These are phyloP conservation scores for Mystacides longicornis DNA, from an alignment of 2,888 invertebrate genomes.

Conservation along the genomic window DNA sequence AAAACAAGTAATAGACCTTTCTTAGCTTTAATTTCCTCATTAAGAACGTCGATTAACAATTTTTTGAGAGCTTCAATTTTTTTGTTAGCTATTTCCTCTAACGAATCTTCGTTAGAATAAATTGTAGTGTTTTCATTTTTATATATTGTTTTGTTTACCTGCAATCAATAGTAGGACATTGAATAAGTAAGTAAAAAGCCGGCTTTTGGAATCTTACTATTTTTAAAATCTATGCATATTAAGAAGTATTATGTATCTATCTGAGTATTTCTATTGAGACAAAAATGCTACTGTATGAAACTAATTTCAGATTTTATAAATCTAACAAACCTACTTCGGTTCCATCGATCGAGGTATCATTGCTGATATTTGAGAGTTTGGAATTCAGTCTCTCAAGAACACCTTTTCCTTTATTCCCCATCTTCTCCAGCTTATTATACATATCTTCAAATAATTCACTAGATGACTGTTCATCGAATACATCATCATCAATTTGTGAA, in stretches of 20 bases:
- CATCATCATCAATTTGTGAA: neutral
- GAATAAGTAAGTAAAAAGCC: no score
- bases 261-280: no score
- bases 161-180: no score
- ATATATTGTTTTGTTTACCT: no score
- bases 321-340: no score
- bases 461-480: conserved; percentile 28
- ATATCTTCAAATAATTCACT: conserved; percentile 55
- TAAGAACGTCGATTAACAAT: conserved; percentile 43
- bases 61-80: conserved; percentile 35
- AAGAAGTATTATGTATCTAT: no score
- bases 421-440: conserved; percentile 45
- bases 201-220: no score
- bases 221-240: no score
- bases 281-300: no score
- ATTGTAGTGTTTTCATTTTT: no score
- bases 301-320: no score
- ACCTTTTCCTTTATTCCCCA: conserved; percentile 51
- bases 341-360: no score
- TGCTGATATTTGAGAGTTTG: conserved; percentile 29
- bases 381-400: conserved; percentile 50
- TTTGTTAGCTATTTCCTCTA: conserved; percentile 21
- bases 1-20: conserved; percentile 2
- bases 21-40: conserved; percentile 37
- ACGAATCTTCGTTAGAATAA: conserved; percentile 4